Evolutionary conservation across 37 sponge, comb jelly and placozoan species (phyloP), one percentile per base, ranked within the genome.

Genomic region (Theonella swinhoei): DNA sequence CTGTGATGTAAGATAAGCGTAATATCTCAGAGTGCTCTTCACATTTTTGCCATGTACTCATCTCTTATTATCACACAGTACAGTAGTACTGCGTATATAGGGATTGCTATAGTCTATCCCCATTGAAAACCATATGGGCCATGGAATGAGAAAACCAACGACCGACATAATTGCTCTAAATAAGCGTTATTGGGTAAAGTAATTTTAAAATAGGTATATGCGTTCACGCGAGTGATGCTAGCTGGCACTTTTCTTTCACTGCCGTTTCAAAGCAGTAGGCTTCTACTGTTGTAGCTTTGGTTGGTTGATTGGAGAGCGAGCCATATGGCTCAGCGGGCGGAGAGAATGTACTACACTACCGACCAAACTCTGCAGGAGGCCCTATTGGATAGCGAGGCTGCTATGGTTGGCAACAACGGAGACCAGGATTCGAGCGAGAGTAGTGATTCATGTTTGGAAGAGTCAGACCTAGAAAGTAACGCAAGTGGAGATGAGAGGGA

Each of bases 111-210:
- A n/a, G n/a, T n/a, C n/a, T n/a, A n/a, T n/a, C n/a, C n/a, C n/a
- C n/a, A n/a, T n/a, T n/a, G n/a, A n/a, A n/a, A n/a, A n/a, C n/a
- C n/a, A 63, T 63, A 63, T 2, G 64, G 26, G 64, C 64, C 64
- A 5, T 63, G 64, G 64, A 63, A 63, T 63, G 9, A 9, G 64
- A 63, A 63, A 63, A 63, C 64, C 64, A 63, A 63, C 64, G 64
- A 63, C 64, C 8, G 64, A 5, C 3, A 63, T 63, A 9, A 28
- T 63, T 3, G 26, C 3, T 2, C 26, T n/a, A 63, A 63, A 63
- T 28, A 63, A n/a, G 64, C 9, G 24, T 28, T 28, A 63, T 63
- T 63, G 26, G 64, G 26, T 63, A 63, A 63, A 9, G 24, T 28
- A 2, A 26, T 63, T 63, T 63, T 63, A 9, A 63, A 63, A 63